Percentiles rank a stretch among this genome's conserved stretches.
Evolutionary conservation across 2,113 vertebrate species (phyloP).

Genomic region (Ursus arctos): DNA sequence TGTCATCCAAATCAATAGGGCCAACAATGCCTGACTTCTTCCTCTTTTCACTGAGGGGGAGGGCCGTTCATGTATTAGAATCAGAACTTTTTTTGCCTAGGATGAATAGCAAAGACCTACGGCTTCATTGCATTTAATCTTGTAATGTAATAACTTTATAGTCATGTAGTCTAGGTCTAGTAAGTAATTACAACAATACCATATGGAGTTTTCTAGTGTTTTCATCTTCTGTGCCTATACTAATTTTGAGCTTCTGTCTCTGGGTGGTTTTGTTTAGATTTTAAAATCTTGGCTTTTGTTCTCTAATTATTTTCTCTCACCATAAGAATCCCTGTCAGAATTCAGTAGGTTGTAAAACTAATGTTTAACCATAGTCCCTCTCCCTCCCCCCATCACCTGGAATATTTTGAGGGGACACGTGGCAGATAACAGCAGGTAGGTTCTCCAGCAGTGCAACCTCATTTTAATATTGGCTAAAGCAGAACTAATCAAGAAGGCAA

Average conservation of each 20-base stretch:
- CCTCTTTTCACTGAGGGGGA: background rate
- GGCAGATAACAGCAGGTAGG: background rate
- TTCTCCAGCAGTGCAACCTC: background rate
- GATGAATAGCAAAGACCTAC: background rate
- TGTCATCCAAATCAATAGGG: slow-evolving; percentile 62
- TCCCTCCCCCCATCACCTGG: background rate
- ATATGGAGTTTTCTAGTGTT: background rate
- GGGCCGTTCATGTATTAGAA: background rate
- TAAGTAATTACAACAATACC: background rate
- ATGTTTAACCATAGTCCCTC: background rate
- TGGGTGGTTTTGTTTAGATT: background rate
- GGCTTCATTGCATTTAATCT: background rate
- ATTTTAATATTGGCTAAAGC: slow-evolving; percentile 55
- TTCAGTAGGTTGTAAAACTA: background rate
- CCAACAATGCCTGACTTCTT: background rate
- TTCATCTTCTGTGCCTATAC: background rate
- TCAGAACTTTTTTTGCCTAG: background rate
- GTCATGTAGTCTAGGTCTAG: background rate
- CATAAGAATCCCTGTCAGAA: background rate
- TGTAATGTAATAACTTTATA: background rate
- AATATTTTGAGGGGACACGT: background rate
- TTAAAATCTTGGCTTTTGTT: slow-evolving; percentile 47
- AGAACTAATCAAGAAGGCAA: slow-evolving; percentile 57
- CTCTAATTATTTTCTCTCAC: background rate
- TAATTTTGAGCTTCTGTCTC: slow-evolving; percentile 28